Evolutionary conservation across 2,113 vertebrate genomes (phyloP).

Genomic region (Corythaixoides concolor): DNA sequence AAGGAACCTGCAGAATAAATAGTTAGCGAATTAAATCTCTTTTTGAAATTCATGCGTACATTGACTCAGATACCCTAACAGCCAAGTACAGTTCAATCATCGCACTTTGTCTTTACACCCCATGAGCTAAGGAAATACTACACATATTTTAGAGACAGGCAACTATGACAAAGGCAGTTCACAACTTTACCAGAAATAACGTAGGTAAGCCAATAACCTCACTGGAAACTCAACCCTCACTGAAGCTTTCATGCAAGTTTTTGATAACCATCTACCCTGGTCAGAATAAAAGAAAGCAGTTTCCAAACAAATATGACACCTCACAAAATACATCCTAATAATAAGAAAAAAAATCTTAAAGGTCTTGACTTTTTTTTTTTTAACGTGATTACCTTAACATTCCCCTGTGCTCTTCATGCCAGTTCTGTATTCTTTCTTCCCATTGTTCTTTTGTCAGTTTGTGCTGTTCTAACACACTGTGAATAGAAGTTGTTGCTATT

Average conservation of each 20-base stretch:
- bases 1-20: background rate
- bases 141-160: background rate
- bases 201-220: background rate
- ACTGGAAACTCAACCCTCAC: background rate
- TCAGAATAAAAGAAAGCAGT: background rate
- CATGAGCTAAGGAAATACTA: background rate
- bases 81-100: background rate
- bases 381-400: slow-evolving; percentile 88
- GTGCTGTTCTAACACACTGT: slow-evolving; percentile 95
- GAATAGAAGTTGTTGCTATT: slow-evolving; percentile 21
- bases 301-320: background rate
- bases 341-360: background rate
- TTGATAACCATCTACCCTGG: background rate
- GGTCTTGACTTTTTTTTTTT: background rate
- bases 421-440: slow-evolving; percentile 98
- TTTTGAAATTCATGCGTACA: background rate
- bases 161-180: background rate
- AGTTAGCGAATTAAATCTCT: background rate
- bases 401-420: slow-evolving; percentile 95
- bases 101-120: background rate
- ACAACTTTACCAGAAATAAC: background rate
- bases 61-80: background rate
- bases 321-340: background rate
- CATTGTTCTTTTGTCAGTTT: slow-evolving; percentile 98
- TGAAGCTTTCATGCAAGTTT: background rate